Conservation (phyloP, 2,888 invertebrate species). For the Nymphalis polychloros region DNA sequence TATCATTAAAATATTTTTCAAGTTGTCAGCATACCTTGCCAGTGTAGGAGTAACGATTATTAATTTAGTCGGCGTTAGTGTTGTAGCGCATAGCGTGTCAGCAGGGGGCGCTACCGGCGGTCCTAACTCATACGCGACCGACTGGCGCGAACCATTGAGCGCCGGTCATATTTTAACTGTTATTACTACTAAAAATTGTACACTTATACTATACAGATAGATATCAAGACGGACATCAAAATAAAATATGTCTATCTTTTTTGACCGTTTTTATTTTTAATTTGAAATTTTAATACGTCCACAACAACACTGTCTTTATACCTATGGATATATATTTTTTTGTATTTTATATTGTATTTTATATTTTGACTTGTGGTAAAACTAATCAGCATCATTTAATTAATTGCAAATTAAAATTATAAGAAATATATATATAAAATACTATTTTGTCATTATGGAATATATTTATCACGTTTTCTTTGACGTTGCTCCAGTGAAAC, state of each 20-base stretch:
- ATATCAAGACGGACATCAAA: constrained; percentile 64
- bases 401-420: no score
- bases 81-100: constrained; percentile 68
- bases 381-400: no score
- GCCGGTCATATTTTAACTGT: constrained; percentile 60
- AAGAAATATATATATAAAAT: no score
- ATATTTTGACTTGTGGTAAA: no score
- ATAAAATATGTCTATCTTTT: constrained; percentile 57
- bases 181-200: constrained; percentile 71
- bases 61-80: constrained; percentile 65
- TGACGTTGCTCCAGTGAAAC: not conserved
- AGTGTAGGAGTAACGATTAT: constrained; percentile 47
- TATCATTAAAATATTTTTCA: constrained; percentile 41
- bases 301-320: not conserved
- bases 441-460: not conserved
- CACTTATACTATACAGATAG: constrained; percentile 62
- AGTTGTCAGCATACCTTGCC: constrained; percentile 46
- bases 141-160: constrained; percentile 47
- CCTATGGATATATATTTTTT: not conserved
- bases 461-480: not conserved
- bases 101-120: constrained; percentile 76
- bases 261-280: constrained; percentile 29
- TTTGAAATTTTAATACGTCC: not conserved
- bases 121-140: constrained; percentile 55
- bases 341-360: no score